Base-by-base conservation (phyloP, 2,888 invertebrate species). In the Leptinotarsa tumamoca region DNA sequence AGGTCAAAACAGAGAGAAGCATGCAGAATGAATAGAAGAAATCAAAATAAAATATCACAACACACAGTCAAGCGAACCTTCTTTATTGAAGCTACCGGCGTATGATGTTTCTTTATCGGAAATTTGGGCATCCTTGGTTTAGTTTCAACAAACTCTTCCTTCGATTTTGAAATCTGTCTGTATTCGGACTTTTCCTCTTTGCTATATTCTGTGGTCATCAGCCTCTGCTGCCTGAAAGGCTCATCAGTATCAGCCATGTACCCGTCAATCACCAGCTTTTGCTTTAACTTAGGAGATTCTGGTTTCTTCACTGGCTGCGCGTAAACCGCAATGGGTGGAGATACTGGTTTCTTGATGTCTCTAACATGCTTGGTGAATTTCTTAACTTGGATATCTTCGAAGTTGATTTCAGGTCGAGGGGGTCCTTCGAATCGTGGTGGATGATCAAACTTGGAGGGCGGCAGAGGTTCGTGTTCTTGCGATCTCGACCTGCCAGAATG, bases 161-260 rank as follows among this genome's bases (percentile, higher is more conserved):
- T 86, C 43, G 84, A 83, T 79, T 87, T 86, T 49, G 83, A 82
- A 67, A 83, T 78, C 72, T 87, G 86, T 76, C 81, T 85, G 75
- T 83, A 85, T 75, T 87, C 86, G 21, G 83, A 84, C 78, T 80
- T 83, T 74, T 87, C 86, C 76, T 88, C 87, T 67, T 85, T 85
- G 71, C 80, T 82, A 78, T 83, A 83, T 78, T 88, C 87, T 10
- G 84, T 83, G 78, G 84, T 86, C 13, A 82, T 78, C n/a, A 83
- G 79, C 74, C 83, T 85, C 68, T 85, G 83, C 10, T 70, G 70
- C 71, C 83, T 82, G 18, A 91, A 89, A 3, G 92, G 91, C 81
- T 93, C 93, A 80, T 93, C 93, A 0, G 93, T 93, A 83, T 94
- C 94, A 2, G 94, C 94, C 87, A 92, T 92, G 83, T 94, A 94